Percentiles rank a stretch among this genome's conserved stretches.
Conservation (phyloP, 2,797 vertebrate genomes). For the Todus mexicanus region DNA sequence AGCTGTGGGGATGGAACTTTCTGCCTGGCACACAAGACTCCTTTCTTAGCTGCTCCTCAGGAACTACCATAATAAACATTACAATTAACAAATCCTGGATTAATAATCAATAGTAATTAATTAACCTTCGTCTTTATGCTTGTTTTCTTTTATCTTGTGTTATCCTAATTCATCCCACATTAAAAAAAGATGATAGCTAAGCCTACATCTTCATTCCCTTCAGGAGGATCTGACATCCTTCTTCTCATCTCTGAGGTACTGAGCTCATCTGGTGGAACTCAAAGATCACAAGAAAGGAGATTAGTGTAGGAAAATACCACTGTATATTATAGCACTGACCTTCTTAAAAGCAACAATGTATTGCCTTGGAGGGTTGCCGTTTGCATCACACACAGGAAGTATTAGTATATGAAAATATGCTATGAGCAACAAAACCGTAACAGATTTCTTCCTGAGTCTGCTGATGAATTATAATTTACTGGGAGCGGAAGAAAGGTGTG, state of each 20-base stretch:
- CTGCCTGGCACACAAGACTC: not conserved
- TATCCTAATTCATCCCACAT: not conserved
- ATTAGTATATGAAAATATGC: constrained; percentile 19
- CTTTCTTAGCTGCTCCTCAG: not conserved
- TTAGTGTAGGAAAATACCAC: constrained; percentile 6
- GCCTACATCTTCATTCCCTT: not conserved
- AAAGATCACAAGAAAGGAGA: constrained; percentile 7
- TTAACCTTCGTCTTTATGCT: not conserved
- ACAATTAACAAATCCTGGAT: not conserved
- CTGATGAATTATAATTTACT: constrained; percentile 7
- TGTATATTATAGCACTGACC: not conserved
- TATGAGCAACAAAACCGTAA: not conserved
- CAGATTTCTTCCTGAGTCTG: constrained; percentile 27
- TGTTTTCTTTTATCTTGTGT: not conserved
- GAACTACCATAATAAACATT: not conserved
- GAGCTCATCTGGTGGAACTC: not conserved
- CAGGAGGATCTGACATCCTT: not conserved
- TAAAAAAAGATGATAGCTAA: not conserved
- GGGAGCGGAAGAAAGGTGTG: not conserved
- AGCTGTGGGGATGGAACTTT: not conserved
- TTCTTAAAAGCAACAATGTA: constrained; percentile 19
- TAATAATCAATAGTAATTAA: not conserved
- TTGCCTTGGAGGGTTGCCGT: constrained; percentile 36
- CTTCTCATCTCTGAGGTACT: not conserved
- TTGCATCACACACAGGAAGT: constrained; percentile 4